A percentile compares a stretch with the other conserved stretches of the same genome.
Evolutionary conservation across 2,797 vertebrate species (phyloP).

Genomic region (Danionella dracula): DNA sequence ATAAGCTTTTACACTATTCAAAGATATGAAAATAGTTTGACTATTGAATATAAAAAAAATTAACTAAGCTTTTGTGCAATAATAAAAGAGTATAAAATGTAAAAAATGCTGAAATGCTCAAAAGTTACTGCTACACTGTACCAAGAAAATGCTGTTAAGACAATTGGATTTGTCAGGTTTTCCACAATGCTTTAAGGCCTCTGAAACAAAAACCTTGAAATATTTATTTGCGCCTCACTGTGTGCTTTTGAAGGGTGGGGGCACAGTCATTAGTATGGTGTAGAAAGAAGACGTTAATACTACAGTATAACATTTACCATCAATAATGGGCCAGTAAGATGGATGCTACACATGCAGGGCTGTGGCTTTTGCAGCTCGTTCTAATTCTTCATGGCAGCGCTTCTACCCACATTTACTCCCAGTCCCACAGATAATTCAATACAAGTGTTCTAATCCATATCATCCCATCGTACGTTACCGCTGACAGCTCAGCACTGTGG

Average conservation of each 20-base stretch:
- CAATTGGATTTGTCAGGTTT: background rate
- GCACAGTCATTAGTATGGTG: slow-evolving; percentile 2
- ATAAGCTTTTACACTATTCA: no score
- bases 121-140: no score
- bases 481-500: slow-evolving; percentile 8
- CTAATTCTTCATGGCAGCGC: slow-evolving; percentile 46
- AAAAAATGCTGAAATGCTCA: no score
- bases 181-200: background rate
- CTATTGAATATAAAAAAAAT: no score
- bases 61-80: no score
- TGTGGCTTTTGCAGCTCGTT: slow-evolving; percentile 38
- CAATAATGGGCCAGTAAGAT: slow-evolving; percentile 44
- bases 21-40: no score
- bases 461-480: slow-evolving; percentile 39
- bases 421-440: slow-evolving; percentile 46
- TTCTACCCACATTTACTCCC: slow-evolving; percentile 35
- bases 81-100: no score
- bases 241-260: slow-evolving; percentile 22
- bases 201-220: background rate
- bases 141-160: background rate
- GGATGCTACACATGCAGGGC: slow-evolving; percentile 30
- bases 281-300: slow-evolving; percentile 39
- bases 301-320: slow-evolving; percentile 48
- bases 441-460: slow-evolving; percentile 49
- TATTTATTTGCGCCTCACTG: slow-evolving; percentile 10